Conservation (phyloP, 2,888 invertebrate species). For the Meiosimyza decipiens region DNA sequence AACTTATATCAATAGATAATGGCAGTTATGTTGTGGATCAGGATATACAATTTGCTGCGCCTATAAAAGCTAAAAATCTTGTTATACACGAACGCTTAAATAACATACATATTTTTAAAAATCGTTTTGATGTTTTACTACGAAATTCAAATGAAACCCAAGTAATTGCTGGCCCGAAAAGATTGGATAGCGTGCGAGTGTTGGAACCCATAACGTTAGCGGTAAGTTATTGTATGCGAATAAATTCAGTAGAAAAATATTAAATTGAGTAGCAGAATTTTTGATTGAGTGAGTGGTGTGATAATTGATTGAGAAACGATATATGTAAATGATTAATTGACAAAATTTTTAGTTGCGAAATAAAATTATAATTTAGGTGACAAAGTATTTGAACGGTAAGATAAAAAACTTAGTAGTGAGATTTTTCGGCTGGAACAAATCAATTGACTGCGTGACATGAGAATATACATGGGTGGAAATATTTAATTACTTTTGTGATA, state of each 20-base stretch:
- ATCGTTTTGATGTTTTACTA: slow-evolving; percentile 67
- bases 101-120: slow-evolving; percentile 66
- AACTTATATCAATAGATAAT: slow-evolving; percentile 63
- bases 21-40: slow-evolving; percentile 66
- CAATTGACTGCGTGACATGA: too few relatives aligned
- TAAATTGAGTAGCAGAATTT: background rate
- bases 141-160: slow-evolving; percentile 65
- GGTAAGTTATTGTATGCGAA: slow-evolving; percentile 48
- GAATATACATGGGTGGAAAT: too few relatives aligned
- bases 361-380: too few relatives aligned
- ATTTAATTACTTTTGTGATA: too few relatives aligned
- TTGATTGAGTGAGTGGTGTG: background rate
- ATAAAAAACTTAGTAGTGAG: too few relatives aligned
- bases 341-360: too few relatives aligned
- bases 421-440: too few relatives aligned
- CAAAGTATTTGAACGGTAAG: too few relatives aligned
- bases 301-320: background rate
- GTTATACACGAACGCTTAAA: slow-evolving; percentile 67
- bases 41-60: slow-evolving; percentile 66
- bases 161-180: slow-evolving; percentile 66
- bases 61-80: slow-evolving; percentile 64
- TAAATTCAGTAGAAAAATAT: background rate
- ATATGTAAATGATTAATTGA: background rate
- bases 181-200: slow-evolving; percentile 66
- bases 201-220: slow-evolving; percentile 65